Base-by-base conservation (phyloP, 2,797 vertebrate genomes). In the Lagocephalus sceleratus region DNA sequence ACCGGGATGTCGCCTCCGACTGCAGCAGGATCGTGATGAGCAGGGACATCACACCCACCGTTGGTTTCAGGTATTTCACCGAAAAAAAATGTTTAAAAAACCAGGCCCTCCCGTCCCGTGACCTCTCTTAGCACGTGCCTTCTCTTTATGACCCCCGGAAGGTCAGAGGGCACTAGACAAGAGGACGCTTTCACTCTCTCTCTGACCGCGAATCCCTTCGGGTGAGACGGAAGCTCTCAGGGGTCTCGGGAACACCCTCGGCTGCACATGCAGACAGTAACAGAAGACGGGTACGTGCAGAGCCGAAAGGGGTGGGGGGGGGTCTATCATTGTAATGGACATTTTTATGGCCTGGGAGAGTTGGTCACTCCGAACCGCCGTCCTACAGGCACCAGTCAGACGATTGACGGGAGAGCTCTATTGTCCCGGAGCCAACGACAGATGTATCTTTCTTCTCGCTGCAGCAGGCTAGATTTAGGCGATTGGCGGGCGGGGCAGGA, bases 321-420 rank as follows among this genome's bases (percentile, higher is more conserved):
- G 40, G 81, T 86, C 72, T 57, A 59, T 90, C 81, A 88, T 77
- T 81, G 84, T 89, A 88, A 90, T 84, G 75, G 84, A 66, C 72
- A 72, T 68, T 88, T 87, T 87, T 86, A 88, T 7, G 48, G 70
- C 55, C 56, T 20, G 64, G 46, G 73, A 73, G 79, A 78, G 50
- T 22, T 57, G 60, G 70, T 63, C 75, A 80, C 65, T 49, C 50
- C 65, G 32, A 41, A 57, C 51, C 58, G 19, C 50, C 60, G 57
- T 7, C 29, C 57, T 32, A 59, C 63, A 66, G 70, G 71, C 72
- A 63, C 1, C 39, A 63, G 72, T 75, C 73, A 81, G 73, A 81
- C 63, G 71, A 63, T 56, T 59, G 65, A 72, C 64, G 75, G 76
- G 62, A 51, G 51, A 59, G 68, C 50, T 66, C 75, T 60, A 77